A percentile compares a stretch with the other conserved stretches of the same genome.
Conservation (phyloP, 2,113 vertebrate species). For the Rattus rattus region DNA sequence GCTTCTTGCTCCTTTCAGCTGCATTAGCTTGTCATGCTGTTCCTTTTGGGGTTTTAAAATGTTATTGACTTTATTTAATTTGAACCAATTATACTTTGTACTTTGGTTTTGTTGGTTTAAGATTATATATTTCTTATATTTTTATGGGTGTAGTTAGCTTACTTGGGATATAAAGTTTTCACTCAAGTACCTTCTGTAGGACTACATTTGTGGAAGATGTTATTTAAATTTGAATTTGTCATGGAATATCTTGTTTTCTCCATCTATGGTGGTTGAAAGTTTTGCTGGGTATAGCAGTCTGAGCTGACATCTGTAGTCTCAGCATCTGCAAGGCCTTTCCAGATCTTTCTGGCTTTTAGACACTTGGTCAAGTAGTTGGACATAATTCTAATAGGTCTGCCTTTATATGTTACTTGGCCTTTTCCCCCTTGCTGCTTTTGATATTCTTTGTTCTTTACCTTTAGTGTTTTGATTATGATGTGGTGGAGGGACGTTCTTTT, state of each 20-base stretch:
- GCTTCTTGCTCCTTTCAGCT: constrained; percentile 27
- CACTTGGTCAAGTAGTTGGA: neutral
- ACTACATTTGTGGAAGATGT: too few relatives aligned
- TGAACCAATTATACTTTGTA: constrained; percentile 25
- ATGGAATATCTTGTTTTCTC: too few relatives aligned
- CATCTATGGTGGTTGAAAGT: too few relatives aligned
- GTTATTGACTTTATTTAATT: neutral
- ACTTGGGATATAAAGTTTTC: too few relatives aligned
- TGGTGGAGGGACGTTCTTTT: neutral
- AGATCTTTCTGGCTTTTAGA: neutral
- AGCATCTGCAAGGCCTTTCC: too few relatives aligned
- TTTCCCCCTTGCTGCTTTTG: neutral
- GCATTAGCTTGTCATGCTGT: neutral
- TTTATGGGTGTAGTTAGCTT: too few relatives aligned
- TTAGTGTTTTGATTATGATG: neutral
- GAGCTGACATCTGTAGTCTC: too few relatives aligned
- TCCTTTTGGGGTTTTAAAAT: neutral
- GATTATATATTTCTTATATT: neutral
- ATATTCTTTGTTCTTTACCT: neutral
- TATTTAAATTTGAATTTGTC: too few relatives aligned
- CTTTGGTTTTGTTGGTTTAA: constrained; percentile 6
- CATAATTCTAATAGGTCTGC: neutral
- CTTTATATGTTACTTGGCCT: neutral
- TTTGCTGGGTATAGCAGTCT: too few relatives aligned
- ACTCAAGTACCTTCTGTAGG: too few relatives aligned